Evolutionary conservation across 2,888 invertebrate species (phyloP).

Genomic region (Drosophila longiperda): DNA sequence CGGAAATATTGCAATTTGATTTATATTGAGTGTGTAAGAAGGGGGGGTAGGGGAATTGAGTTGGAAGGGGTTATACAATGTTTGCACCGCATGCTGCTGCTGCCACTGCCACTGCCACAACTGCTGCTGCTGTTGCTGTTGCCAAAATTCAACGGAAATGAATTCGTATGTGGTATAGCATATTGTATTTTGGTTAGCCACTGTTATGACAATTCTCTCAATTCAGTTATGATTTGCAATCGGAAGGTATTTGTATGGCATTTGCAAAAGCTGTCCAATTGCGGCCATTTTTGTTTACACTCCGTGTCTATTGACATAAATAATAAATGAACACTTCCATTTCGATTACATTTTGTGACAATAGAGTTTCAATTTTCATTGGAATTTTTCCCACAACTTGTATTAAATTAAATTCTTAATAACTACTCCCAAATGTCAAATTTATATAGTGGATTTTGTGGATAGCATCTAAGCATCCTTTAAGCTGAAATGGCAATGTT

Average conservation of each 20-base stretch:
- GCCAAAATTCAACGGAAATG: conserved; percentile 77
- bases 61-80: conserved; percentile 11
- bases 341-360: conserved; percentile 22
- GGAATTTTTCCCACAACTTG: conserved; percentile 11
- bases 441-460: conserved; percentile 13
- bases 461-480: conserved; percentile 10
- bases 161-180: conserved; percentile 75
- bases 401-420: conserved; percentile 19
- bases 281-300: conserved; percentile 32
- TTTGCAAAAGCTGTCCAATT: conserved; percentile 64
- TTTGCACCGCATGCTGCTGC: conserved; percentile 55
- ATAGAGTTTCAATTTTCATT: not conserved
- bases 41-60: not conserved
- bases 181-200: conserved; percentile 80
- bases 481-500: conserved; percentile 34
- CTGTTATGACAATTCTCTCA: conserved; percentile 59
- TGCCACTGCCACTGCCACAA: too few relatives aligned
- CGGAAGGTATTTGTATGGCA: conserved; percentile 68
- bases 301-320: conserved; percentile 11
- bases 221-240: conserved; percentile 33
- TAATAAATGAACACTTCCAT: conserved; percentile 32
- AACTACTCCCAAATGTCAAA: not conserved
- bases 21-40: conserved; percentile 49
- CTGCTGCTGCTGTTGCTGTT: conserved; percentile 50
- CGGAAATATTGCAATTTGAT: conserved; percentile 79